Base-by-base conservation (phyloP, 2,797 vertebrate genomes). In the Cyprinella venusta region DNA sequence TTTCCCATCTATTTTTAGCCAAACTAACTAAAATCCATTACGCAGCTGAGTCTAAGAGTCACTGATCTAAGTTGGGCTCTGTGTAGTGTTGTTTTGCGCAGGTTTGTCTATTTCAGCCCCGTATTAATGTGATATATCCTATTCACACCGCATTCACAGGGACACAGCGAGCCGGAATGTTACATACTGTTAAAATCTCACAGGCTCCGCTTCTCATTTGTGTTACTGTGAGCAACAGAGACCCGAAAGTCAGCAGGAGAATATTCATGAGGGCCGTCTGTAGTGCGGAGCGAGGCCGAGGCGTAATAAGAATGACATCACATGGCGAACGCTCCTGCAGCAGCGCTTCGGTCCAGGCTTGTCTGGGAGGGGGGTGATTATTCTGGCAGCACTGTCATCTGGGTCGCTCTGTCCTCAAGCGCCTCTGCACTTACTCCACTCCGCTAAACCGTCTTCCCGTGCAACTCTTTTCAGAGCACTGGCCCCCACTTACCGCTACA, bases 191-290 rank as follows among this genome's bases (percentile, higher is more conserved):
- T 56, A 86, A 64, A 82, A 81, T 74, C 65, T 83, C 80, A 76
- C 86, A 85, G 33, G 40, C 87, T 76, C 81, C 76, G 71, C 59
- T 54, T 68, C 67, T 21, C 72, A 69, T 87, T 79, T 68, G 54
- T 69, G 42, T 24, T 54, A 68, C 42, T 74, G 83, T 59, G 64
- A 82, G 79, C 76, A 52, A 8, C n/a, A 36, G 72, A 33, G 42
- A 56, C 69, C 76, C 83, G 52, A 83, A 82, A 86, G 85, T 78
- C 81, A 81, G 40, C 38, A 64, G 36, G 74, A 79, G 77, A 87
- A 88, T 90, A 90, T 90, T 90, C 85, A 88, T 88, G 85, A 88
- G 79, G 63, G 69, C 69, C 79, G 80, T 87, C 89, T 88, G 86
- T 84, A 83, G 69, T 30, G 84, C 71, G 5, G 42, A 75, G 76